Conservation (phyloP, 2,888 invertebrate genomes). For the Sarcophaga rosellei region DNA sequence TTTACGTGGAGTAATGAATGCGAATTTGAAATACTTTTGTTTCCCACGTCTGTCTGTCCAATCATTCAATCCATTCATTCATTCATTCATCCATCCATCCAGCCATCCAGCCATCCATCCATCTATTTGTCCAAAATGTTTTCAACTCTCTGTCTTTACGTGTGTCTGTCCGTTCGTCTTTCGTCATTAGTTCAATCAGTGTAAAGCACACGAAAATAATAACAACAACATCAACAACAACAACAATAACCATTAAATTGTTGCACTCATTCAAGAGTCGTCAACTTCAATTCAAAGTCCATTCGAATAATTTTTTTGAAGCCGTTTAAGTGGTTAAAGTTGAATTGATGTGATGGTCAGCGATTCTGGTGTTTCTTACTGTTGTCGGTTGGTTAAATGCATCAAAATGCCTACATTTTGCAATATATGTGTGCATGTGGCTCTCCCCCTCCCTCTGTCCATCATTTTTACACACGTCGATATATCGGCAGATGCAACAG, state of each 20-base stretch:
- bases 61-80: slow-evolving; percentile 35
- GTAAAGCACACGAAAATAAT: slow-evolving; percentile 17
- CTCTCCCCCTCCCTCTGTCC: neutral
- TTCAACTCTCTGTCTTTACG: slow-evolving; percentile 53
- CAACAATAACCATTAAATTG: slow-evolving; percentile 61
- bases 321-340: slow-evolving; percentile 62
- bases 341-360: slow-evolving; percentile 67
- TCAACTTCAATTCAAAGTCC: slow-evolving; percentile 67
- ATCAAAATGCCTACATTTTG: slow-evolving; percentile 15
- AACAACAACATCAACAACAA: slow-evolving; percentile 18
- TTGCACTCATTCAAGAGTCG: slow-evolving; percentile 69
- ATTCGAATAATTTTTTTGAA: slow-evolving; percentile 47
- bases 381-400: slow-evolving; percentile 55
- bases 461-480: slow-evolving; percentile 67
- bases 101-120: slow-evolving; percentile 54
- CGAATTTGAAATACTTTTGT: slow-evolving; percentile 80
- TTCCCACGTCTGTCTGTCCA: slow-evolving; percentile 77
- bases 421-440: slow-evolving; percentile 44
- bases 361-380: slow-evolving; percentile 63
- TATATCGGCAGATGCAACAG: slow-evolving; percentile 69
- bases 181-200: slow-evolving; percentile 68
- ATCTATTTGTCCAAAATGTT: slow-evolving; percentile 67
- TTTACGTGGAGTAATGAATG: slow-evolving; percentile 70
- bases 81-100: slow-evolving; percentile 39
- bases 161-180: slow-evolving; percentile 53